A percentile compares a stretch with the other conserved stretches of the same genome.
Conservation (phyloP, 2,888 invertebrate species). For the Heteropelma amictum region DNA sequence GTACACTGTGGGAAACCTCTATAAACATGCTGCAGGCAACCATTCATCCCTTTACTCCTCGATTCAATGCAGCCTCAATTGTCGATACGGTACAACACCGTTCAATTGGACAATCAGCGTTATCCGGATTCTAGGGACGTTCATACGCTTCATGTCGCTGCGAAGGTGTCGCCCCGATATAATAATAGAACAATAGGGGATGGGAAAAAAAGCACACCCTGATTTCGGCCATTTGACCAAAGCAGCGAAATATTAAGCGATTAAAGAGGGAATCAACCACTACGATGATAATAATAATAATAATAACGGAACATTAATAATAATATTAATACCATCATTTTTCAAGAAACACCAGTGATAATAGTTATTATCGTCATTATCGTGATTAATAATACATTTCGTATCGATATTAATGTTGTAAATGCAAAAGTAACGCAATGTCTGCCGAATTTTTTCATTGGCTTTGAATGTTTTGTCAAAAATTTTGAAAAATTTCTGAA, state of each 20-base stretch:
- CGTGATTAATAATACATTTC: too few relatives aligned
- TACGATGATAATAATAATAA: background rate
- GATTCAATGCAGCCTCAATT: conserved; percentile 52
- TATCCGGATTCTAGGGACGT: conserved; percentile 54
- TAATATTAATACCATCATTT: too few relatives aligned
- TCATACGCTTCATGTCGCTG: conserved; percentile 27
- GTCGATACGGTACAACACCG: conserved; percentile 48
- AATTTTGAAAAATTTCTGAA: too few relatives aligned
- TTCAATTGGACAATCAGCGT: conserved; percentile 54
- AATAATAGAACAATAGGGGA: background rate
- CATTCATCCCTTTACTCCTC: conserved; percentile 19
- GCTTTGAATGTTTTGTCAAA: too few relatives aligned
- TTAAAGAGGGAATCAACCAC: background rate
- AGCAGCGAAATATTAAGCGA: too few relatives aligned
- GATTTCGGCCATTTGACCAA: too few relatives aligned
- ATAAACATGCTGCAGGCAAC: conserved; percentile 44
- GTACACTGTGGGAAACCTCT: conserved; percentile 27
- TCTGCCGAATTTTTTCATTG: too few relatives aligned
- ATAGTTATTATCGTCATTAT: too few relatives aligned
- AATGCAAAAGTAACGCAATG: too few relatives aligned
- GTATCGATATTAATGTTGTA: too few relatives aligned
- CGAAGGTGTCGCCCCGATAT: background rate
- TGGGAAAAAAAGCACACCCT: conserved; percentile 9
- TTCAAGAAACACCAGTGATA: too few relatives aligned
- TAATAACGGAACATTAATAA: too few relatives aligned